phyloP scores from a whole-genome alignment of 2,797 vertebrate genomes.

The Enteromius thamalakanensis region DNA sequence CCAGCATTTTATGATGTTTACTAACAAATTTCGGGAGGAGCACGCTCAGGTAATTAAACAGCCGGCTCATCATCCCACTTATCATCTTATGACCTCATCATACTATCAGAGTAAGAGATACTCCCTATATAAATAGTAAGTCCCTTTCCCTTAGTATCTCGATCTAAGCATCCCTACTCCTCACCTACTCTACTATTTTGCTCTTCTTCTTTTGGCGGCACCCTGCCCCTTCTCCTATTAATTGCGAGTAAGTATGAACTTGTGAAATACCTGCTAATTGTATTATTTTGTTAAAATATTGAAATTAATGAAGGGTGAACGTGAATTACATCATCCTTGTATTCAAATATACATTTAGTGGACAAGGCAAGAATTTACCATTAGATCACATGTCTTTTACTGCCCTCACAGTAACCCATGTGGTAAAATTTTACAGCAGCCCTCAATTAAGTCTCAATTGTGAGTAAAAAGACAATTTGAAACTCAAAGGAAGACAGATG shows the following conservation, averaged over 20 bases:
- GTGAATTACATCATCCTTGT: background rate
- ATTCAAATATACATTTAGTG: slow-evolving; percentile 11
- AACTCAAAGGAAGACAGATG: background rate
- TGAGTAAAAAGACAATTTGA: slow-evolving; percentile 16
- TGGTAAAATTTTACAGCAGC: slow-evolving; percentile 9
- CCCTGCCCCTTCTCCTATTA: no score
- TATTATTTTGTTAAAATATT: slow-evolving; percentile 13
- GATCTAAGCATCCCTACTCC: no score
- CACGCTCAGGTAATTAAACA: no score
- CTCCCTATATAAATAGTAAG: no score
- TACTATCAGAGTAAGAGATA: no score
- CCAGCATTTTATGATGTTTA: background rate
- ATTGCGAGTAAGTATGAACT: no score
- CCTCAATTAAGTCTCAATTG: slow-evolving; percentile 32
- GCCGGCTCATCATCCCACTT: no score
- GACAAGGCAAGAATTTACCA: slow-evolving; percentile 20
- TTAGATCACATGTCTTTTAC: slow-evolving; percentile 9
- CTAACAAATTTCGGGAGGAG: no score
- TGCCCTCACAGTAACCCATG: slow-evolving; percentile 1
- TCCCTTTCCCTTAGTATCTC: no score
- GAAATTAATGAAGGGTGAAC: background rate
- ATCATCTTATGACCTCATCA: no score
- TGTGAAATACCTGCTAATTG: background rate
- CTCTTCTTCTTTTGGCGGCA: no score
- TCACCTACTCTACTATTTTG: no score